Base-by-base conservation (phyloP, 2,797 vertebrate species). In the Tenualosa ilisha region DNA sequence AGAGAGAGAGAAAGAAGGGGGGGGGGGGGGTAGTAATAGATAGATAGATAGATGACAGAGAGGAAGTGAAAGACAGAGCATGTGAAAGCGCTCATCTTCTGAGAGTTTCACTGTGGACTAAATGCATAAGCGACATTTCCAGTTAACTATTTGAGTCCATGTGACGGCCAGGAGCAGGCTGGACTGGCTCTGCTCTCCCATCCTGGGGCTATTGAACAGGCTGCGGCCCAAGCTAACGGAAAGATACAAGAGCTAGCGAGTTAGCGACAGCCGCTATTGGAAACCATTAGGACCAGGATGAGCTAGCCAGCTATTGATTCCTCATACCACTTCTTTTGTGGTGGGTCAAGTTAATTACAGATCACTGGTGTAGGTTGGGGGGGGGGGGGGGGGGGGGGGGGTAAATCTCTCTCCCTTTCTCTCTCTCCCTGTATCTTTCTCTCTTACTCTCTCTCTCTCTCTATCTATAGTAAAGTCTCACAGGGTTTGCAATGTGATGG, bases 401-500 rank as follows among this genome's bases (percentile, higher is more conserved):
- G 84, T 86, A 85, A 75, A 31, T 37, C 26, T 40, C 26, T 72
- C 26, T 72, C 65, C 26, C 40, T 63, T 6, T 72, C 65, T 72
- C 9, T 40, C 3, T 37, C 65, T 26, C n/a, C 49, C 56, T 84
- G 75, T 86, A 26, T 87, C 17, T 72, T 3, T 12, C 12, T 72
- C 31, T 72, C 26, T 68, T 12, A 17, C 68, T 72, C 68, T 40
- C n/a, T 49, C 50, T 85, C 83, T 85, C 43, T 83, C 31, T 40
- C 37, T 17, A 37, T 79, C 72, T 43, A 20, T 84, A 49, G 86
- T 89, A 82, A 85, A 83, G 81, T 84, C 86, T 87, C 85, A 84
- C 87, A 84, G 88, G 84, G 86, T 86, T 87, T 86, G 83, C 86
- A 85, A 89, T 88, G 86, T 87, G 87, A 89, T 88, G 85, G 83